Base-by-base conservation (phyloP, 2,888 invertebrate genomes). In the Lepidonotus clava region DNA sequence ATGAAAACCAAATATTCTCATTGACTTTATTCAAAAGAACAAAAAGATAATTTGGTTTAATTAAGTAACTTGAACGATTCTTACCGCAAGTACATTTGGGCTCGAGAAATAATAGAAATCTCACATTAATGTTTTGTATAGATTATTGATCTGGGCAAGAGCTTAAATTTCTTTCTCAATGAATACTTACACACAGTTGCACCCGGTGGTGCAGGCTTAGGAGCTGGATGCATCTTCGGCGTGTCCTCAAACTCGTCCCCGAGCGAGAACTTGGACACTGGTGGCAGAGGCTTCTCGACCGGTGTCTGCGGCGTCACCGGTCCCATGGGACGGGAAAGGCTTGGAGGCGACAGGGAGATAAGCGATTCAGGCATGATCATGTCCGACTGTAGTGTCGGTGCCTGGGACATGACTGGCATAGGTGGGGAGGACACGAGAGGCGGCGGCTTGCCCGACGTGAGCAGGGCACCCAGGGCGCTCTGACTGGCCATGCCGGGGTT, bases 171-270 rank as follows among this genome's bases (percentile, higher is more conserved):
- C n/a, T 32, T 24, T 76, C 21, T 24, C 53, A 24, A 28, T 32
- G 28, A 14, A 40, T 84, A 91, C 93, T 92, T 90, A 93, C 93
- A 92, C 71, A 93, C 90, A 76, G 92, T 92, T 36, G 92, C 92
- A 24, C 93, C 92, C 61, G 93, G 93, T 2, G 93, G 92, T 24
- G 92, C 92, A 34, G 90, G 90, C 86, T 92, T 92, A 5, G 91
- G 90, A 36, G 90, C 90, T 28, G 92, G 91, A 88, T 46, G 46
- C 28, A 51, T 46, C 34, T 91, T 91, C 51, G 92, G 92, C 90
- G 92, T 93, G 46, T 46, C 80, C 84, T 90, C 91, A 0, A 91
- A 90, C 41, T 93, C 92, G n/a, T 92, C 93, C 40, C 28, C n/a
- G 28, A 66, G 14, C 87, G 36, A 32, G 51, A 86, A 83, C 40